Evolutionary conservation across 2,888 invertebrate species (phyloP), one percentile per base, ranked within the genome.

Genomic region (Stenurella melanura): DNA sequence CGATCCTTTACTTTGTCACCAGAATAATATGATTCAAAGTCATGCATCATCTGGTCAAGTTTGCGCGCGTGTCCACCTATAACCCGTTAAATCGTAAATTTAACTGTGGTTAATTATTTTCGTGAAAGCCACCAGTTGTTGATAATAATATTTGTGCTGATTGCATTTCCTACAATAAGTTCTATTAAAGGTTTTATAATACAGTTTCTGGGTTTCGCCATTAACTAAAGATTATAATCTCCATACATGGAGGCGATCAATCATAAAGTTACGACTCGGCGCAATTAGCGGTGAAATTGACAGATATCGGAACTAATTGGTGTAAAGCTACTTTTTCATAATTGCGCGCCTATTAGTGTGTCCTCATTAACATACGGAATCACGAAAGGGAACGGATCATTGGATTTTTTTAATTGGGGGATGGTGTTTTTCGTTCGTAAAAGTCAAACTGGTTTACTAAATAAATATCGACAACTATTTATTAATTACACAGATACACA

Each of bases 261-360:
- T 61, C 61, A 61, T 61, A 61, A 30, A 61, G 30, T 61, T 30
- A 61, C 61, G 15, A 30, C 26, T 30, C 50, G 12, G 21, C 61
- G 61, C 61, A 61, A 30, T 61, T 61, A 61, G n/a, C 61, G 61
- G n/a, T 26, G 30, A 61, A 61, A 61, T 61, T 61, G 61, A 30
- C 30, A 61, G 61, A 61, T 61, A 61, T 61, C 61, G 61, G 61
- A 61, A 61, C 61, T 61, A 61, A 61, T 61, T 61, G 61, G 61
- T 61, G 17, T 30, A 61, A 61, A 30, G 61, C 61, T 26, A 61
- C 34, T 61, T 61, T 61, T 61, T 61, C 61, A 34, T 50, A 50
- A 50, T n/a, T 50, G 50, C 50, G 50, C 50, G 1, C 50, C 50
- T 50, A 61, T 61, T 26, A 26, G 26, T 30, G 26, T 15, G n/a